Base-by-base conservation (phyloP, 2,113 vertebrate genomes). In the Centropus bengalensis region DNA sequence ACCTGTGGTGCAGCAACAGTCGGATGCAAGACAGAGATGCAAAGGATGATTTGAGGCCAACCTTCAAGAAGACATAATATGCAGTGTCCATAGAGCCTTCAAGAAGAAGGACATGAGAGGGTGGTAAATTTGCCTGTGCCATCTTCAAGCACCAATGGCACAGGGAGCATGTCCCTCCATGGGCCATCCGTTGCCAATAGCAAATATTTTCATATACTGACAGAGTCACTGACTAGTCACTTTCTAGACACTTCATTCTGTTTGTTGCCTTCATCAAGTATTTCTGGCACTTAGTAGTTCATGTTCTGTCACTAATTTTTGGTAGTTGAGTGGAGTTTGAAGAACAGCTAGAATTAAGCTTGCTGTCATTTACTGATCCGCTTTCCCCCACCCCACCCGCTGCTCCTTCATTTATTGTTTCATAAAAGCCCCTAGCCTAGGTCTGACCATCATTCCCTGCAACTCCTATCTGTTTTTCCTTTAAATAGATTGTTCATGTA, bases 61-160 rank as follows among this genome's bases (percentile, higher is more conserved):
- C 28, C 82, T 76, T 74, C 17, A 51, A 47, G 52, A 51, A 38
- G 44, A 27, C 14, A 11, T 14, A 76, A n/a, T 32, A 36, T 26
- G 8, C 7, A 38, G 15, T 27, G 14, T 58, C 42, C 28, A 14
- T 19, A 42, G 32, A 7, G 16, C 10, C 45, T 36, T 2, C 54
- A 18, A 59, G 74, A 82, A 63, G 19, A 30, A 14, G 5, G 22
- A 30, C 6, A 49, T 3, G 10, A 81, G 26, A 58, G 28, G 16
- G 21, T 6, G 33, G 28, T 1, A 2, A 63, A 68, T 13, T 10
- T 32, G 45, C 23, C n/a, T n/a, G n/a, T n/a, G n/a, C n/a, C n/a
- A 42, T 33, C 11, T 76, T n/a, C 2, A 1, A 76, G 52, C 26
- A 70, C 14, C 20, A 44, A n/a, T 79, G 24, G 14, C 0, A 0